Evolutionary conservation across 1,140 invertebrate species (phyloP), one percentile per base, ranked within the genome.

Genomic region (Nymphalis io): DNA sequence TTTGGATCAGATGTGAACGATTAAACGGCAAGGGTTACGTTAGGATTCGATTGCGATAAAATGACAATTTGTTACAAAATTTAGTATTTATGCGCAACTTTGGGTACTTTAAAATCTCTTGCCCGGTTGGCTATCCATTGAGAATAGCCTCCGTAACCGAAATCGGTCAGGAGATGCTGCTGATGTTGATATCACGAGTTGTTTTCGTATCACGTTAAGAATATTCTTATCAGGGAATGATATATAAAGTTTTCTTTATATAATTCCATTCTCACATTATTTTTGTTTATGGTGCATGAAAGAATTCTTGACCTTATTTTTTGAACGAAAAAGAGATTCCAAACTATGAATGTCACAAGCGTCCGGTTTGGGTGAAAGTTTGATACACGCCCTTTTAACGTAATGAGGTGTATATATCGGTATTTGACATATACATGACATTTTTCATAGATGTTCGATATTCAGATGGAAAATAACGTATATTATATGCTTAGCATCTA

Each of bases 301-400:
- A 21, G 20, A 12, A 21, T 12, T 21, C 58, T 60, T 60, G 58
- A 60, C 58, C n/a, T 20, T 40, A 42, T 40, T 60, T 3, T 10
- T 4, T 13, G 3, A 60, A 40, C 33, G 16, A 60, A 60, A 60
- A 60, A 27, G 63, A 53, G 15, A 21, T 58, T 53, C 63, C 53
- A 23, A 38, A 20, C 51, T 20, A 48, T 27, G 13, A 44, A 61
- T 63, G 46, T 15, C 27, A 12, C 4, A 33, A 33, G 44, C 20
- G 48, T 64, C 63, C 63, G 63, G 63, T 55, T 65, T 20, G 10
- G 55, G 63, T 27, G 63, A 65, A 65, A 65, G 63, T 65, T 33
- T 64, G 18, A 64, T 23, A n/a, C 38, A 58, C 48, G 63, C 63
- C 63, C 63, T 65, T 65, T 65, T 57, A 44, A 20, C 16, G 39